Conservation (phyloP, 2,888 invertebrate genomes). For the Hydroisotoma schaefferi region DNA sequence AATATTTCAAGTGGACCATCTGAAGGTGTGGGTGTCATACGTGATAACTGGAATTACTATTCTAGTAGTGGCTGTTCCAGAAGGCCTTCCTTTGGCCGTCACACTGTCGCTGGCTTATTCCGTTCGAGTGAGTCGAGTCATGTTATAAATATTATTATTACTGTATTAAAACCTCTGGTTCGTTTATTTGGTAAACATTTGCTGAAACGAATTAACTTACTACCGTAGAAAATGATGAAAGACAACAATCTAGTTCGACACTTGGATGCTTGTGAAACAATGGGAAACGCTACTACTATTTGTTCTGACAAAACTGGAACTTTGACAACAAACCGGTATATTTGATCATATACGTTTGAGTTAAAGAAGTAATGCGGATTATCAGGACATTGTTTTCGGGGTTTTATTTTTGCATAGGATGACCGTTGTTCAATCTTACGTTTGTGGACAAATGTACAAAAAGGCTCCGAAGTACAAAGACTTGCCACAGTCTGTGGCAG, state of each 20-base stretch:
- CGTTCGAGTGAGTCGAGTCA: too few relatives aligned
- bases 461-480: conserved; percentile 54
- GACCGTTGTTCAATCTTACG: conserved; percentile 60
- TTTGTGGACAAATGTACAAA: conserved; percentile 54
- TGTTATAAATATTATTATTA: too few relatives aligned
- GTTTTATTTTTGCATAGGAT: conserved; percentile 53
- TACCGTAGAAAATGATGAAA: conserved; percentile 95
- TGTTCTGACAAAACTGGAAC: conserved; percentile 99
- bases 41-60: conserved; percentile 99
- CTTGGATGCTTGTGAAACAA: conserved; percentile 99
- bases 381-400: neutral
- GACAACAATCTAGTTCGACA: conserved; percentile 99
- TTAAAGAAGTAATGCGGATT: too few relatives aligned
- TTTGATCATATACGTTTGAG: neutral
- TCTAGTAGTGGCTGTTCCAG: conserved; percentile 97
- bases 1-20: conserved; percentile 71
- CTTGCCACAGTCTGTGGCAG: conserved; percentile 55
- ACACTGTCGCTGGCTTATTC: conserved; percentile 98
- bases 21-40: conserved; percentile 83
- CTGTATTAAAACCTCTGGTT: too few relatives aligned
- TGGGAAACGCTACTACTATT: conserved; percentile 99
- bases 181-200: too few relatives aligned
- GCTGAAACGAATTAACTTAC: too few relatives aligned
- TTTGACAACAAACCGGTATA: conserved; percentile 82
- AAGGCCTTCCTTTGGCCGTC: conserved; percentile 96